Conservation (phyloP, 2,797 vertebrate genomes). For the Stomatorhinus walkeri region DNA sequence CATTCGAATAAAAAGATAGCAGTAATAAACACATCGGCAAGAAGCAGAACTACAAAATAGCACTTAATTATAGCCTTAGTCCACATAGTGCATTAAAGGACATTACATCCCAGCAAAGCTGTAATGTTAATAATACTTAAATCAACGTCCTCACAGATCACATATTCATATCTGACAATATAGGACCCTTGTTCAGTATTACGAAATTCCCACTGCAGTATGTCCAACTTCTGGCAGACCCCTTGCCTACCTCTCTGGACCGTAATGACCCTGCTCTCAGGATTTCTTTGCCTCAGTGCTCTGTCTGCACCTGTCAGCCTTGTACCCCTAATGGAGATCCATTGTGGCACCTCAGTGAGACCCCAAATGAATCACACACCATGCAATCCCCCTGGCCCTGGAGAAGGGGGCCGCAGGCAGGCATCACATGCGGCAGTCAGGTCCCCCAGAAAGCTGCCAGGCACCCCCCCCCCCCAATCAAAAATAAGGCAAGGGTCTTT, state of each 20-base stretch:
- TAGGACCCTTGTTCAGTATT: not conserved
- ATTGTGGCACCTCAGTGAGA: not conserved
- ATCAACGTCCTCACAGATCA: not conserved
- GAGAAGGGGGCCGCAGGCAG: not conserved
- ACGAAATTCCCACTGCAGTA: not conserved
- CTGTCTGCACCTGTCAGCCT: not conserved
- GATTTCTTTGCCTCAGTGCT: not conserved
- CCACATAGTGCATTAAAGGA: not conserved
- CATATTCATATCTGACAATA: not conserved
- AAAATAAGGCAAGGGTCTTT: not conserved
- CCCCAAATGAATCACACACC: not conserved
- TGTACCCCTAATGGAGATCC: not conserved
- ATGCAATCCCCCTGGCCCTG: not conserved
- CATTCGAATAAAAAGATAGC: not conserved
- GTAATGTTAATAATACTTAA: not conserved
- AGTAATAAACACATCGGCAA: not conserved
- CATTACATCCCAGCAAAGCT: not conserved
- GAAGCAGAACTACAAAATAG: not conserved
- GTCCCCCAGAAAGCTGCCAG: not conserved
- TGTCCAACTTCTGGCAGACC: not conserved
- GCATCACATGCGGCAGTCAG: not conserved
- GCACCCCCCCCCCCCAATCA: not conserved
- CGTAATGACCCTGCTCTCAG: not conserved
- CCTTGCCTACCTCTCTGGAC: not conserved
- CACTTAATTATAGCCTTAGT: not conserved